Evolutionary conservation across 2,888 invertebrate species (phyloP).

Genomic region (Drosophila pseudotakahashii): DNA sequence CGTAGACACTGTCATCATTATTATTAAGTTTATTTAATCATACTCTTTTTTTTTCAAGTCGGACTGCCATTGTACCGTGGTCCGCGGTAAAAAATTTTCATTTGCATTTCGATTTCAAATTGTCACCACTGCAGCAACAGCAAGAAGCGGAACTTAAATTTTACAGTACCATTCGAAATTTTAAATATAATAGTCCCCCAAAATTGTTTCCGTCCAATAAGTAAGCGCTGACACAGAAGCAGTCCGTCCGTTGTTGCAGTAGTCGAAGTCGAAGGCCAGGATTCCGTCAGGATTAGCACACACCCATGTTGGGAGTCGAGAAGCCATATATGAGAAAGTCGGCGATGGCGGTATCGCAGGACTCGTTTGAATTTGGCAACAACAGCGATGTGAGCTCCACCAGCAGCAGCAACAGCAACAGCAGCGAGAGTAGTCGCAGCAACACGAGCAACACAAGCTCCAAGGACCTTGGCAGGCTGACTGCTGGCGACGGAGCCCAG

Average conservation of each 20-base stretch:
- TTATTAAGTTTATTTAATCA: slow-evolving; percentile 46
- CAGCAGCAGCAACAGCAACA: slow-evolving; percentile 5
- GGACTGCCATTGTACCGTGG: slow-evolving; percentile 16
- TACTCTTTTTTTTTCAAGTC: slow-evolving; percentile 41
- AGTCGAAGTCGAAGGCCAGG: not conserved
- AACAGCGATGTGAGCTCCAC: slow-evolving; percentile 16
- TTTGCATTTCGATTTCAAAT: slow-evolving; percentile 55
- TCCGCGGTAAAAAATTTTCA: slow-evolving; percentile 40
- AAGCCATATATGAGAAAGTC: slow-evolving; percentile 62
- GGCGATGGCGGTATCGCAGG: slow-evolving; percentile 63
- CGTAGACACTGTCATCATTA: slow-evolving; percentile 28
- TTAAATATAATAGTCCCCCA: slow-evolving; percentile 31
- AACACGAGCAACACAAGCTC: slow-evolving; percentile 10
- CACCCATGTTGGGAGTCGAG: slow-evolving; percentile 59
- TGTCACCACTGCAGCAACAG: slow-evolving; percentile 40
- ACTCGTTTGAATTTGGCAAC: slow-evolving; percentile 67
- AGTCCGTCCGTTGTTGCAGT: not conserved
- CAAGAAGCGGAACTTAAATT: slow-evolving; percentile 57
- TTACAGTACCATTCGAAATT: slow-evolving; percentile 62
- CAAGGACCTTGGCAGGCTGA: slow-evolving; percentile 59
- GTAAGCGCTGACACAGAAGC: slow-evolving; percentile 3
- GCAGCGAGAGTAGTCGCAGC: not conserved
- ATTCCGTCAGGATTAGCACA: not conserved
- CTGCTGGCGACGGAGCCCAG: slow-evolving; percentile 53
- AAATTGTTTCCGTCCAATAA: slow-evolving; percentile 30